Base-by-base conservation (phyloP, 2,888 invertebrate species). In the Nymphalis urticae region DNA sequence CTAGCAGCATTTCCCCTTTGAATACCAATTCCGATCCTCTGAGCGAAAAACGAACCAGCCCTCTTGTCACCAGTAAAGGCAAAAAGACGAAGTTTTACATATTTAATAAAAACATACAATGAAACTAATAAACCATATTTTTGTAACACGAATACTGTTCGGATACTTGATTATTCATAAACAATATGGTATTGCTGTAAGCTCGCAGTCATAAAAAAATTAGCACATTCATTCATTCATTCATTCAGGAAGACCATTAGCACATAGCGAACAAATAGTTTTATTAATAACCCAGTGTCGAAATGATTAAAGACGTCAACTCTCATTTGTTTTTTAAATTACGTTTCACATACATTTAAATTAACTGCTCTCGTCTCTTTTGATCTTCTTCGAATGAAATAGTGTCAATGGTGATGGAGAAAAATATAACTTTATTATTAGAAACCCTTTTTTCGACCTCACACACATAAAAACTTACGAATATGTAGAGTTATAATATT, bases 221-320 rank as follows among this genome's bases (percentile, higher is more conserved):
- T 73, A 75, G 72, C 72, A 75, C 77, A 80, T 74, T 76, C 73
- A 72, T 9, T 42, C 42, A 72, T 9, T 42, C 42, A 42, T 42
- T 42, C 13, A 10, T 53, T 71, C 76, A 74, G 51, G 73, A 69
- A 77, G 77, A 76, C 79, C 78, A 76, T 80, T 77, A 78, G 72
- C 78, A n/a, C n/a, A 19, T 54, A 50, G 32, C 48, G 16, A 67
- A 21, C 47, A 24, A 48, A 48, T 48, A 61, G 27, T 19, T 17
- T 48, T 56, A 48, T 51, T 10, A 32, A 56, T 56, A 61, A 53
- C 21, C 51, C 54, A 61, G 58, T 58, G 36, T 42, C 58, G 42
- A 58, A 58, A 58, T 58, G 19, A 19, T 58, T 58, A 58, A 36
- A 58, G 36, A 13, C 36, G 19, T 19, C 58, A 36, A 42, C 58